A percentile compares a stretch with the other conserved stretches of the same genome.
These are phyloP conservation scores for Epinephelus fuscoguttatus DNA, from an alignment of 2,113 vertebrate species.

Conservation along the genomic window DNA sequence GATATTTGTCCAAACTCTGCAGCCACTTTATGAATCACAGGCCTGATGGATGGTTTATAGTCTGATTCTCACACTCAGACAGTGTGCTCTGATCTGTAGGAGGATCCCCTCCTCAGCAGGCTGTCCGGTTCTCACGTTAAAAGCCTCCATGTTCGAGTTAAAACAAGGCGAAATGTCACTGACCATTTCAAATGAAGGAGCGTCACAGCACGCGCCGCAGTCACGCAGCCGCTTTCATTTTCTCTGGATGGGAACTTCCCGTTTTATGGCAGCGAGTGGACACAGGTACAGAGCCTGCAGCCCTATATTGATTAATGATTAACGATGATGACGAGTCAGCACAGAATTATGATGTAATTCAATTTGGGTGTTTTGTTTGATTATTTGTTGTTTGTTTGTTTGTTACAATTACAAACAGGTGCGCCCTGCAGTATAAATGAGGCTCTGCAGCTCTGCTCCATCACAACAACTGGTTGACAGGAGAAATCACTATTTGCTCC, in stretches of 20 bases:
- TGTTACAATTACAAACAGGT: no score
- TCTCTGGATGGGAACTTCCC: not conserved
- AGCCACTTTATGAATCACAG: not conserved
- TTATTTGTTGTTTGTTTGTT: no score
- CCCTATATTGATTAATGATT: no score
- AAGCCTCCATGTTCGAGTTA: not conserved
- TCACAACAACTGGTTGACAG: no score
- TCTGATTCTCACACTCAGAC: no score
- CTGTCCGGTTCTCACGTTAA: not conserved
- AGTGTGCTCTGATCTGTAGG: not conserved
- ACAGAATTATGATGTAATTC: not conserved
- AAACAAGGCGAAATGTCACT: conserved; percentile 32
- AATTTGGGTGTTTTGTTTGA: no score
- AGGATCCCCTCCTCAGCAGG: not conserved
- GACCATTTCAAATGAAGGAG: not conserved
- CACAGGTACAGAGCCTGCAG: no score
- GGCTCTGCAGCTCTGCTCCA: no score
- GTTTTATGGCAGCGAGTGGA: not conserved
- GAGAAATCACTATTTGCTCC: no score
- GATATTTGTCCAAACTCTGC: not conserved
- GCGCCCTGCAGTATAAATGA: no score
- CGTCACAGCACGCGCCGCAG: not conserved
- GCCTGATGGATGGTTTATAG: not conserved
- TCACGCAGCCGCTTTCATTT: conserved; percentile 20
- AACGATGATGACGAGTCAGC: not conserved